Evolutionary conservation across 2,888 invertebrate species (phyloP).

Genomic region (Eurois occulta): DNA sequence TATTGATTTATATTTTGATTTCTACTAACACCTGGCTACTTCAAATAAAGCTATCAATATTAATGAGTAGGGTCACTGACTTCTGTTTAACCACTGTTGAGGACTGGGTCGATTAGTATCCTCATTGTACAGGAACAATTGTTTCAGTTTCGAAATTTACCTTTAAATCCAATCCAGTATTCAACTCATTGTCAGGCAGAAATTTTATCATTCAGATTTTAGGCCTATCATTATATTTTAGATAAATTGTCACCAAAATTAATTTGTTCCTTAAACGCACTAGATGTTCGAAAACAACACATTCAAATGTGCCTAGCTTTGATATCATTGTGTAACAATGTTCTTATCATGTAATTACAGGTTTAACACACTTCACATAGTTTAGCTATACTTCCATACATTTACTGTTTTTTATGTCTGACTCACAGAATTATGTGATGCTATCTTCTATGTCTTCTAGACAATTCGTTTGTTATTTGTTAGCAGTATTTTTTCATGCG

Average conservation of each 20-base stretch:
- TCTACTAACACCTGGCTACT: slow-evolving; percentile 54
- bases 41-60: slow-evolving; percentile 60
- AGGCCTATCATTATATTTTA: background rate
- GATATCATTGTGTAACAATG: background rate
- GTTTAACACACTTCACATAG: slow-evolving; percentile 12
- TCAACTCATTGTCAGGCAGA: background rate
- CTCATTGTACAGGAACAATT: slow-evolving; percentile 9
- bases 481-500: slow-evolving; percentile 63
- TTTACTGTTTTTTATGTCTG: slow-evolving; percentile 39
- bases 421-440: slow-evolving; percentile 47
- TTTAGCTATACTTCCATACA: slow-evolving; percentile 10
- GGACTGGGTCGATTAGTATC: slow-evolving; percentile 8
- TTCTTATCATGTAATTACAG: slow-evolving; percentile 30
- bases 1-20: slow-evolving; percentile 55
- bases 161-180: background rate
- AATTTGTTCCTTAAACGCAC: background rate
- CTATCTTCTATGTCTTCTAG: slow-evolving; percentile 48
- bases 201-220: background rate
- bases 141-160: background rate
- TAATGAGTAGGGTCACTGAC: slow-evolving; percentile 67
- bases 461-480: slow-evolving; percentile 52
- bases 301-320: background rate
- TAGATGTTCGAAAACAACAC: background rate
- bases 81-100: slow-evolving; percentile 37
- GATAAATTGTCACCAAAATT: background rate